Evolutionary conservation across 2,888 invertebrate genomes (phyloP), one percentile per base, ranked within the genome.

Genomic region (Myathropa florea): DNA sequence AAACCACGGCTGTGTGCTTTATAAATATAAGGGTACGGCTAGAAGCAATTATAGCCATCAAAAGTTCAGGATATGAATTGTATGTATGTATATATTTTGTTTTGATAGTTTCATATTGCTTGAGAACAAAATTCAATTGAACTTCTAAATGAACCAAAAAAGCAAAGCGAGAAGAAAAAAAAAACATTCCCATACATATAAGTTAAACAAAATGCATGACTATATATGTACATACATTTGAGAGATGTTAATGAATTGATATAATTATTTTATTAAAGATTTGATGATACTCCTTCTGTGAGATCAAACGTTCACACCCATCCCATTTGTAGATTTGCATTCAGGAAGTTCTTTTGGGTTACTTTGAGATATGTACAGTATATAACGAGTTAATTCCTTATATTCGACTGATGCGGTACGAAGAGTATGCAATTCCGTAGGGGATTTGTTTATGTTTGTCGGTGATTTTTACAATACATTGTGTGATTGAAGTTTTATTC

Each of bases 31-130:
- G 53, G 30, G 83, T 67, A 65, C 67, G 65, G 67, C 65, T 77
- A 39, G 59, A 33, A 79, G 63, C 68, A 70, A 60, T 59, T 72
- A 53, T 36, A 73, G 73, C 63, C 78, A 73, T 64, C 78, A 59
- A 70, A 65, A 72, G 64, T 59, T 70, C 26, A 80, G 75, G 80
- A 80, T 67, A 84, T 84, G 84, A 80, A 84, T 64, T 84, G 84
- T 84, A 84, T 84, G 84, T 84, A 80, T 84, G 65, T 76, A 71
- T 79, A 79, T 80, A 76, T 28, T 33, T 70, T 84, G 79, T 84
- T 84, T 81, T 73, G 68, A 68, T 68, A 70, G 46, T 21, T 81
- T 70, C 39, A 53, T 68, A 57, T 78, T 64, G 46, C 63, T 26
- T 39, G 57, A 64, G 68, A 73, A 46, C 59, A n/a, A 81, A 39